These are phyloP conservation scores for Nycticebus coucang DNA, from an alignment of 2,113 vertebrate genomes.

Conservation along the genomic window DNA sequence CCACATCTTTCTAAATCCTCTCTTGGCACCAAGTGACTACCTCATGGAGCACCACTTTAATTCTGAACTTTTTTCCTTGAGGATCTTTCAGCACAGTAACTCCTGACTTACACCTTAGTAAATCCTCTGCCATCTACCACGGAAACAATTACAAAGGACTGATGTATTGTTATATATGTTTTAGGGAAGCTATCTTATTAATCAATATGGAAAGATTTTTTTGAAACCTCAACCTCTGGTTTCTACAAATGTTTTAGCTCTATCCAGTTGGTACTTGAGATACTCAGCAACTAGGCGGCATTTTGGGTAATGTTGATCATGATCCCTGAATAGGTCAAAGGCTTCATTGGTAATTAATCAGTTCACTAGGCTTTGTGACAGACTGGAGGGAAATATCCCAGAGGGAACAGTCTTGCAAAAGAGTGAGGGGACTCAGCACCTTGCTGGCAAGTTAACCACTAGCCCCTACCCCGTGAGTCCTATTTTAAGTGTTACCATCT, in stretches of 20 bases:
- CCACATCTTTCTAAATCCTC: not conserved
- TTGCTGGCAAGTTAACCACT: not conserved
- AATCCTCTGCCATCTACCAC: not conserved
- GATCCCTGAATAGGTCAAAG: not conserved
- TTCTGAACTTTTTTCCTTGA: not conserved
- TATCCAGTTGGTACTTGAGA: not conserved
- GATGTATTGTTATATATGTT: constrained; percentile 4
- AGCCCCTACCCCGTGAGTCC: not conserved
- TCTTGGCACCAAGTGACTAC: not conserved
- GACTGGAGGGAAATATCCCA: not conserved
- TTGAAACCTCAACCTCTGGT: constrained; percentile 41
- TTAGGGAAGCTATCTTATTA: constrained; percentile 48
- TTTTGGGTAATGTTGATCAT: not conserved
- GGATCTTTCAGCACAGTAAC: not conserved
- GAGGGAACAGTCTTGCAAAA: not conserved
- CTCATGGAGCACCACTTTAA: not conserved
- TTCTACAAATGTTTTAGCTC: constrained; percentile 21
- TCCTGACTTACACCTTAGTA: not conserved
- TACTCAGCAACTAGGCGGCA: constrained; percentile 9
- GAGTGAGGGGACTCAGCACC: not conserved
- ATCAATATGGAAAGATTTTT: constrained; percentile 30
- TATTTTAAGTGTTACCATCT: not conserved
- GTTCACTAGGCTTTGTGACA: constrained; percentile 24
- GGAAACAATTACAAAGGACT: constrained; percentile 34
- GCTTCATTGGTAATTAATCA: constrained; percentile 49